Evolutionary conservation across 1,140 invertebrate genomes (phyloP).

Genomic region (Cotesia vestalis): DNA sequence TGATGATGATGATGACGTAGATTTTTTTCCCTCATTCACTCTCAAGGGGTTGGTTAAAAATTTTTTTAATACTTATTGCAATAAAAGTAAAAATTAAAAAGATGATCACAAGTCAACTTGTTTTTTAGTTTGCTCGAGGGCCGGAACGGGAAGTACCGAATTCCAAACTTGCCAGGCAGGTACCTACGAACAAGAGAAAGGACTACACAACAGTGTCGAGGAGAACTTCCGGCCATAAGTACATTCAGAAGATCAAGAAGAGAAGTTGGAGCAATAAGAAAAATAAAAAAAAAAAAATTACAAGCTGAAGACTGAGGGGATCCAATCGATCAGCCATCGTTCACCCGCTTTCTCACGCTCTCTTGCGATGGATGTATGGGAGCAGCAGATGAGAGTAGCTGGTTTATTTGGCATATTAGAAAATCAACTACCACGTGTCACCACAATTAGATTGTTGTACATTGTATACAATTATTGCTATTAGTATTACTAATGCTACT

Average conservation of each 20-base stretch:
- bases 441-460: slow-evolving; percentile 4
- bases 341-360: slow-evolving; percentile 49
- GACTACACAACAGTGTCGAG: slow-evolving; percentile 24
- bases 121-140: slow-evolving; percentile 4
- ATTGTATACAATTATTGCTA: background rate
- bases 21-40: background rate
- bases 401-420: background rate
- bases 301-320: background rate
- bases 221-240: slow-evolving; percentile 41
- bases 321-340: slow-evolving; percentile 39
- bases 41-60: background rate
- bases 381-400: too few species aligned
- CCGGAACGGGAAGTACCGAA: slow-evolving; percentile 53
- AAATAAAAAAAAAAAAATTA: slow-evolving; percentile 14
- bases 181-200: slow-evolving; percentile 35
- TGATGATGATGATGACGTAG: background rate
- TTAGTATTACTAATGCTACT: background rate
- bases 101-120: background rate
- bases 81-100: too few species aligned
- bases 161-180: slow-evolving; percentile 49
- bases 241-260: background rate
- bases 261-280: background rate
- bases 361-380: slow-evolving; percentile 1
- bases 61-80: too few species aligned
- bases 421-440: slow-evolving; percentile 26